Base-by-base conservation (phyloP, 1,140 invertebrate species). In the Bombus sibiricus region DNA sequence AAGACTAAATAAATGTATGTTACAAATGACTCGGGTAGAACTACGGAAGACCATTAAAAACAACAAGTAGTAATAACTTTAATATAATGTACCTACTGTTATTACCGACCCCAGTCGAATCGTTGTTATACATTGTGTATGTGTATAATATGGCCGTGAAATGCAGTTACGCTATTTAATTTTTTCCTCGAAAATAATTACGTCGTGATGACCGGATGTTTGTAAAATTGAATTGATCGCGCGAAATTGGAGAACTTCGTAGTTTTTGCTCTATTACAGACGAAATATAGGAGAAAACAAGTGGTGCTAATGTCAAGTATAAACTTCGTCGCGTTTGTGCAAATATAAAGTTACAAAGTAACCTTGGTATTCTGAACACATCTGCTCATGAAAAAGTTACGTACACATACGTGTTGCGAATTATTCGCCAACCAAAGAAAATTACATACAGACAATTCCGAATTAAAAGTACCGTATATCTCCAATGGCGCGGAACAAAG, bases 401-500 rank as follows among this genome's bases (percentile, higher is more conserved):
- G 39, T n/a, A 25, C 13, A 41, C 6, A 13, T 25, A n/a, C 37
- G 37, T 72, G 39, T 72, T n/a, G 22, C 13, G 69, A 72, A 43
- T 72, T 72, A 72, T 43, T 72, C 12, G 39, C 25, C 39, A 43
- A 28, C 13, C 28, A 13, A 43, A 72, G 69, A 25, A 34, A 53
- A 75, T 53, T 75, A 41, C 32, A 34, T 13, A 25, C 73, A 12
- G 73, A 34, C 73, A 75, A 53, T 75, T 34, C 2, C 5, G 15
- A 53, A 75, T 75, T 75, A 75, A 75, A 75, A 75, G 73, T 75
- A 75, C 73, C 73, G 73, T 53, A 75, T 53, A n/a, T 75, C n/a
- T 75, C 10, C 73, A 53, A 15, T 53, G 43, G 73, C 22, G 73
- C 73, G 73, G 41, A 75, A 75, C 73, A 75, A 34, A 75, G 43